Evolutionary conservation across 2,797 vertebrate species (phyloP), one percentile per base, ranked within the genome.

Genomic region (Sarcophilus harrisii): DNA sequence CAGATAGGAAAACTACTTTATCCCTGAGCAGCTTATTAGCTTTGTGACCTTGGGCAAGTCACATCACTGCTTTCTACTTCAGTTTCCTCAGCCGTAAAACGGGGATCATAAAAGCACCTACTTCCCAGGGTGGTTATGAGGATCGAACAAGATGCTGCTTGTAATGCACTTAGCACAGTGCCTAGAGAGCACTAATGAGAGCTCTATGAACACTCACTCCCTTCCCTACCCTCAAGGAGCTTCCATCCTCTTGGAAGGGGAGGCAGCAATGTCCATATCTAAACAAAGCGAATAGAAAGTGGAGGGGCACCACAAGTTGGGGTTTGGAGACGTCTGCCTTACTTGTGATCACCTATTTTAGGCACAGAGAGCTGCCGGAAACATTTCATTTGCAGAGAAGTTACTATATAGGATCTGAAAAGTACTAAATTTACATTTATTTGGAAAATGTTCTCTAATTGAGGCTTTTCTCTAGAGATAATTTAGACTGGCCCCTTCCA

Each of bases 351-450:
- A 73, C 13, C 62, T 38, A 24, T 38, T 38, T 16, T 21, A 3
- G 16, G n/a, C n/a, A 38, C 38, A 18, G 66, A 38, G n/a, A 32
- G n/a, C n/a, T 9, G n/a, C 91, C 92, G 32, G 49, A 52, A 57
- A 73, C 73, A 58, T 92, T 95, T 95, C 89, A 58, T 93, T 90
- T 57, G 93, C 90, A 58, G 93, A 81, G 5, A 92, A 81, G 12
- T 95, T 90, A 94, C 55, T 94, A 1, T 4, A 27, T 93, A 45
- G n/a, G 32, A 58, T 91, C 30, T 92, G 54, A n/a, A 93, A 92
- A 94, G 59, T 94, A 96, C 60, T 94, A 91, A 52, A 16, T 97
- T 55, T 94, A 94, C 45, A 91, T 95, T 95, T 94, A 32, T 93
- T 57, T 94, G 90, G 58, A 81, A 97, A 96, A 62, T 90, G 92